Percentiles rank a stretch among this genome's conserved stretches.
These are phyloP conservation scores for Xerus inauris DNA, from an alignment of 2,113 vertebrate genomes.

Conservation along the genomic window DNA sequence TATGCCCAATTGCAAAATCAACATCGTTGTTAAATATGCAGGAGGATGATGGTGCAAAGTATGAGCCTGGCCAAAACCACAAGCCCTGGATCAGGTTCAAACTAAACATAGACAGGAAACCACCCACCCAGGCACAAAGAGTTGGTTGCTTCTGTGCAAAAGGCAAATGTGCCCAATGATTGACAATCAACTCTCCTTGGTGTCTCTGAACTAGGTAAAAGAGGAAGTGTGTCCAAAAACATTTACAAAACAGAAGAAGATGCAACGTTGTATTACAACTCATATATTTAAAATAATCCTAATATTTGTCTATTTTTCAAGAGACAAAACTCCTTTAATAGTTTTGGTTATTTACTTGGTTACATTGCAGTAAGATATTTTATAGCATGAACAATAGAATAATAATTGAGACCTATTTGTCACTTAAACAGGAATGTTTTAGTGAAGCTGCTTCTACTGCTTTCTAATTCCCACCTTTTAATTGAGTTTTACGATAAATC, in stretches of 20 bases:
- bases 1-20: slow-evolving; percentile 67
- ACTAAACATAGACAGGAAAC: slow-evolving; percentile 84
- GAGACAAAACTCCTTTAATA: background rate
- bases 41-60: slow-evolving; percentile 67
- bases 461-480: background rate
- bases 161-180: background rate
- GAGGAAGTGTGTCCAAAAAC: background rate
- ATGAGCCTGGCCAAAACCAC: slow-evolving; percentile 73
- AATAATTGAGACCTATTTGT: background rate
- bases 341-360: background rate
- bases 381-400: background rate
- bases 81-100: slow-evolving; percentile 83
- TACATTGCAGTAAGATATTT: slow-evolving; percentile 2
- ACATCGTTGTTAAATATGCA: slow-evolving; percentile 56
- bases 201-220: background rate
- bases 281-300: background rate
- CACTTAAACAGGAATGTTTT: background rate
- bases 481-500: background rate
- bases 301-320: slow-evolving; percentile 24
- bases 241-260: background rate
- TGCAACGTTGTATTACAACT: background rate
- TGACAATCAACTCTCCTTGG: background rate
- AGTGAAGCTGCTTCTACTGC: background rate
- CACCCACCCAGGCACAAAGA: slow-evolving; percentile 64
- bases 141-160: background rate